Evolutionary conservation across 37 sponge, comb jelly and placozoan species (phyloP), one percentile per base, ranked within the genome.

Genomic region (Eunapius fragilis): DNA sequence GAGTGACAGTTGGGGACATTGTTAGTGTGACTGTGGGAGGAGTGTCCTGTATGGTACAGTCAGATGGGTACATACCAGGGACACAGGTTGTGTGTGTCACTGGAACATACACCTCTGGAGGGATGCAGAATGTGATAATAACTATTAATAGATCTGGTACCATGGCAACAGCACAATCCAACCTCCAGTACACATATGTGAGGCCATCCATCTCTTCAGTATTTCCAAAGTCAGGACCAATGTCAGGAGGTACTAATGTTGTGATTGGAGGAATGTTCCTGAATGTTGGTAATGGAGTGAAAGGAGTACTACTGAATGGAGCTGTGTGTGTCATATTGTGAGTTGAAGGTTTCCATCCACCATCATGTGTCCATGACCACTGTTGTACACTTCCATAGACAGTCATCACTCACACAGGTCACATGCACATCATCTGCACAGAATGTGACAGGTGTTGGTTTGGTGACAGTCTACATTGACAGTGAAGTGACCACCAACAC

Each of bases 241-340:
- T 73, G 41, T 86, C 93, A 68, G 96, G 96, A 37, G 93, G 93
- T 31, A 92, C 87, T 41, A 58, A 34, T 12, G n/a, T 95, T 31
- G 89, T 69, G 25, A 79, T 95, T 28, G 72, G 19, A 25, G 96
- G 96, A 33, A 85, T 38, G 25, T 31, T 82, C 67, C 87, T 95
- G 25, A 74, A 89, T 75, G 85, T 87, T 83, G 92, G 95, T 9
- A 89, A 82, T 74, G 68, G 30, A 41, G 88, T 80, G 31, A 79
- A 37, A 31, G 41, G 31, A 78, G 78, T 91, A 24, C 68, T 69
- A 25, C 70, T 89, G 76, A 38, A 68, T 80, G 82, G 36, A 78
- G 32, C 34, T 48, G 80, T 86, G 74, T 72, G 80, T 69, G 58
- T 17, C 1, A 58, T 58, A 58, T 58, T 58, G 58, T 58, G 17